A percentile compares a stretch with the other conserved stretches of the same genome.
These are phyloP conservation scores for Sphaerophoria rueppellii DNA, from an alignment of 2,888 invertebrate genomes.

Conservation along the genomic window DNA sequence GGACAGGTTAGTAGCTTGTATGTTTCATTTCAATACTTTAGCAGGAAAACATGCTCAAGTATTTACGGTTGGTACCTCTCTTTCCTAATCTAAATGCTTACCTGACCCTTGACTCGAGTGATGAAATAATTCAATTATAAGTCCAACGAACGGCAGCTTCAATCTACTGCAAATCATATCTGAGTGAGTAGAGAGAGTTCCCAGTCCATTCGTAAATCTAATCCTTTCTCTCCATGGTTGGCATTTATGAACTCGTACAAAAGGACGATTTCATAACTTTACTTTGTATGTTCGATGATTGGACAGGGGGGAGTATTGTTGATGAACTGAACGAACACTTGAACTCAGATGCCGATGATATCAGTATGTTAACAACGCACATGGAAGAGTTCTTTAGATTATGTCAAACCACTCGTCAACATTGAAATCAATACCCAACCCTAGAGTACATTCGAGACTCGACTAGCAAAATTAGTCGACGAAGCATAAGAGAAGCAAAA, in stretches of 20 bases:
- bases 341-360: no score
- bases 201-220: slow-evolving; percentile 40
- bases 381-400: slow-evolving; percentile 18
- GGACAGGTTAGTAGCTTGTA: no score
- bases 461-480: not conserved
- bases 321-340: no score
- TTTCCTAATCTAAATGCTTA: no score
- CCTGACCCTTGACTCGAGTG: no score
- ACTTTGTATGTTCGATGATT: slow-evolving; percentile 34
- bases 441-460: not conserved
- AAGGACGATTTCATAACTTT: slow-evolving; percentile 51
- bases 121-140: slow-evolving; percentile 74
- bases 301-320: not conserved
- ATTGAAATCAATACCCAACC: slow-evolving; percentile 22
- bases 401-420: not conserved
- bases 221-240: slow-evolving; percentile 67
- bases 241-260: slow-evolving; percentile 61
- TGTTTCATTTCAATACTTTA: no score
- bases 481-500: not conserved
- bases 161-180: slow-evolving; percentile 43
- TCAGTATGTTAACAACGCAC: slow-evolving; percentile 66
- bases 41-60: no score
- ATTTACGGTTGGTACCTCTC: no score
- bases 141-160: slow-evolving; percentile 63
- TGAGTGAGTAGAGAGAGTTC: not conserved